These are phyloP conservation scores for Drosophila bocki DNA, from an alignment of 1,140 invertebrate genomes.

Conservation along the genomic window DNA sequence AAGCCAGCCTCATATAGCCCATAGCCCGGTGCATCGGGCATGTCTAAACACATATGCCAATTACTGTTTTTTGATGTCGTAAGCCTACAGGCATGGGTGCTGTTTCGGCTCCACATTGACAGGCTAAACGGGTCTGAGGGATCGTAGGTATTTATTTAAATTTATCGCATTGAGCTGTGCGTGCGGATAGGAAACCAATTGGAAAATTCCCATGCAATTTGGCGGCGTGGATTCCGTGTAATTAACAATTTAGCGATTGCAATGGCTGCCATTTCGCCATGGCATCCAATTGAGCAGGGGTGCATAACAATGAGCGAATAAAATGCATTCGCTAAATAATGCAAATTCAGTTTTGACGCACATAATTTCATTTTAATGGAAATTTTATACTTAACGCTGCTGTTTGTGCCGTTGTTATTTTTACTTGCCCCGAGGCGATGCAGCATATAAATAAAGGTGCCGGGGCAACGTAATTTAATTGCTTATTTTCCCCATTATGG, in stretches of 20 bases:
- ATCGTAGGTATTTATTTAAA: constrained; percentile 69
- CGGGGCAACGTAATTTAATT: constrained; percentile 68
- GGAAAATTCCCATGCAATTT: constrained; percentile 57
- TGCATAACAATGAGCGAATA: constrained; percentile 32
- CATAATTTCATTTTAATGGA: constrained; percentile 77
- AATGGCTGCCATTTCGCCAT: constrained; percentile 60
- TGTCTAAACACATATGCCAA: constrained; percentile 59
- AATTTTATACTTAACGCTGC: constrained; percentile 53
- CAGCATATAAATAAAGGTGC: constrained; percentile 74
- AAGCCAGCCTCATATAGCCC: constrained; percentile 11
- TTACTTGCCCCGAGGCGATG: constrained; percentile 46
- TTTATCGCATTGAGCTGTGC: constrained; percentile 66
- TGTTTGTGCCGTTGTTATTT: background rate
- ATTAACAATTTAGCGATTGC: constrained; percentile 77
- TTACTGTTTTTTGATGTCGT: constrained; percentile 68
- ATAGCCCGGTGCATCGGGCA: constrained; percentile 23
- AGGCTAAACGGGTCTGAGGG: constrained; percentile 52
- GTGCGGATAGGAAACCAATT: constrained; percentile 45
- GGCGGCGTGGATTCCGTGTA: constrained; percentile 55
- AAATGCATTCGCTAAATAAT: constrained; percentile 62
- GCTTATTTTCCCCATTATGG: constrained; percentile 63
- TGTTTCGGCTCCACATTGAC: constrained; percentile 45
- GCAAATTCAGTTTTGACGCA: constrained; percentile 69
- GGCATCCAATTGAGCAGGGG: constrained; percentile 19
- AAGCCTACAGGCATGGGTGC: constrained; percentile 7